Percentiles rank a stretch among this genome's conserved stretches.
These are phyloP conservation scores for Seira ritae DNA, from an alignment of 2,888 invertebrate species.

Conservation along the genomic window DNA sequence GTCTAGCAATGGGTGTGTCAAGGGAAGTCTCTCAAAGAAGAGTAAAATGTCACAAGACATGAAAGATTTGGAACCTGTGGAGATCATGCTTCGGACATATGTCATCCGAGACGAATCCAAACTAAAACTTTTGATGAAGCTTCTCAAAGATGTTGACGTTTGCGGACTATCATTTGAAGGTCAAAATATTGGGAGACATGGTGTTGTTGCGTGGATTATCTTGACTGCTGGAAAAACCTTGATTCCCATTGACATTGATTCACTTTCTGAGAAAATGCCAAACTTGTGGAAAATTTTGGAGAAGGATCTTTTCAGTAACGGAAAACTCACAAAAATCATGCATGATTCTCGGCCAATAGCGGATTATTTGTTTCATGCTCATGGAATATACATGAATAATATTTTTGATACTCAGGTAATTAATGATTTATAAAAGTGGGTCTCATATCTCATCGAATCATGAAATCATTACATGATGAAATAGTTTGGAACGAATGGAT, in stretches of 20 bases:
- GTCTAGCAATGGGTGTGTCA: not conserved
- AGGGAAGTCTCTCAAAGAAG: slow-evolving; percentile 44
- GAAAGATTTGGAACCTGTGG: slow-evolving; percentile 59
- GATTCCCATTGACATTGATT: slow-evolving; percentile 75
- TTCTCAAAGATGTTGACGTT: slow-evolving; percentile 63
- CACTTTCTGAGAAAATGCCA: slow-evolving; percentile 73
- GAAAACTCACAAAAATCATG: slow-evolving; percentile 78
- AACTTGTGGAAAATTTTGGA: slow-evolving; percentile 78
- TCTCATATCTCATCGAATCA: too few relatives aligned
- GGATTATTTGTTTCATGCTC: slow-evolving; percentile 80
- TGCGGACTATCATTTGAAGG: slow-evolving; percentile 74
- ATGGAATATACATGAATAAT: slow-evolving; percentile 78
- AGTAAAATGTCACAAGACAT: slow-evolving; percentile 36
- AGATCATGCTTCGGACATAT: slow-evolving; percentile 64
- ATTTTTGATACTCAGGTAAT: slow-evolving; percentile 82
- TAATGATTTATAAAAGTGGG: too few relatives aligned
- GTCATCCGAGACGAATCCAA: slow-evolving; percentile 57
- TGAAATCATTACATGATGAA: not conserved
- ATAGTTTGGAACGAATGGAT: not conserved
- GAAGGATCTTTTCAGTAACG: slow-evolving; percentile 74
- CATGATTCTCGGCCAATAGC: slow-evolving; percentile 80
- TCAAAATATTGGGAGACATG: slow-evolving; percentile 74
- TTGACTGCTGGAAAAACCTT: slow-evolving; percentile 74
- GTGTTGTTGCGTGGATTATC: slow-evolving; percentile 75
- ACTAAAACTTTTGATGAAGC: slow-evolving; percentile 57